These are phyloP conservation scores for Lasius platythorax DNA, from an alignment of 2,888 invertebrate genomes.

Conservation along the genomic window DNA sequence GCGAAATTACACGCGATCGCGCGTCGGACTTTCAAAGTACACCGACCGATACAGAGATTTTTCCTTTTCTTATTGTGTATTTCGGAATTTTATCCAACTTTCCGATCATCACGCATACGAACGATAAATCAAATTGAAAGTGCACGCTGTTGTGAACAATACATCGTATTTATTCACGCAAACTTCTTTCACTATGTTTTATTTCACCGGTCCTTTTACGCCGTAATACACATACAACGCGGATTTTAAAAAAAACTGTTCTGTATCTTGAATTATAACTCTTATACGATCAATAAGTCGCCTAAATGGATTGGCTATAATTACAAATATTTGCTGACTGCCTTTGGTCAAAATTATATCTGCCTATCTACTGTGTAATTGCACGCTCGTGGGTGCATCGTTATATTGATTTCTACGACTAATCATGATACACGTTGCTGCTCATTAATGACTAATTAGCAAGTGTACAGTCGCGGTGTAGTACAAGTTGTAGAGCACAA, in stretches of 20 bases:
- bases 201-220: not conserved
- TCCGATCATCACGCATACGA: conserved; percentile 37
- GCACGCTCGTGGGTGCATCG: conserved; percentile 36
- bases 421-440: conserved; percentile 53
- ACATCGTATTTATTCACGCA: conserved; percentile 23
- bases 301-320: conserved; percentile 26
- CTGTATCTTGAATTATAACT: conserved; percentile 17
- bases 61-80: conserved; percentile 33
- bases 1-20: conserved; percentile 33
- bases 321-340: conserved; percentile 62
- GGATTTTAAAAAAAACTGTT: not conserved
- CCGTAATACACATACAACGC: not conserved
- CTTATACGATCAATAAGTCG: conserved; percentile 32
- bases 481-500: conserved; percentile 33
- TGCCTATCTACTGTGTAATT: conserved; percentile 37
- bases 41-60: conserved; percentile 6
- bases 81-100: conserved; percentile 41
- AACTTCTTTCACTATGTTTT: not conserved
- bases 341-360: conserved; percentile 32
- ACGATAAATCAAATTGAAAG: conserved; percentile 53
- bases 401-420: conserved; percentile 65
- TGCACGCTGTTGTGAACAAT: conserved; percentile 27
- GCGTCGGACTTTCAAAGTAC: not conserved
- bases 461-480: conserved; percentile 31
- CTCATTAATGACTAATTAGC: conserved; percentile 69